Conservation (phyloP, 2,888 invertebrate genomes). For the Papilio protenor region DNA sequence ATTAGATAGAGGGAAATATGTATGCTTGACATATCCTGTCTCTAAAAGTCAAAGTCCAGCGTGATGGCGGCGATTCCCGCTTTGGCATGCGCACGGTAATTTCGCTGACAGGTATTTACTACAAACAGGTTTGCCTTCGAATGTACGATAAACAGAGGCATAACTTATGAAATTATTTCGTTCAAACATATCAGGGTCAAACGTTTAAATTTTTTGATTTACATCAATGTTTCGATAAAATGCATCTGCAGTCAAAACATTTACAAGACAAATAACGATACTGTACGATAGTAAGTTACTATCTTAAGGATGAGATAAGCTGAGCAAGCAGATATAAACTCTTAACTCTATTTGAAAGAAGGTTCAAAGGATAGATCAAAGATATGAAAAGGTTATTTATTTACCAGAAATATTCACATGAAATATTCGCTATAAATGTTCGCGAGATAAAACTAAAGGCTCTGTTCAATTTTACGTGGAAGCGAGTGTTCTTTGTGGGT, state of each 20-base stretch:
- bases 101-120: constrained; percentile 56
- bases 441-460: neutral
- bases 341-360: neutral
- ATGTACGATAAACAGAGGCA: constrained; percentile 50
- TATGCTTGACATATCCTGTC: neutral
- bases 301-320: neutral
- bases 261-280: neutral
- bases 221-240: neutral
- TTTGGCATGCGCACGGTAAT: constrained; percentile 50
- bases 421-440: neutral
- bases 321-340: neutral
- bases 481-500: neutral
- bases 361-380: neutral
- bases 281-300: neutral
- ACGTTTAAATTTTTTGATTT: neutral
- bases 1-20: neutral
- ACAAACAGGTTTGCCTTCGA: constrained; percentile 65
- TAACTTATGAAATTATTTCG: constrained; percentile 46
- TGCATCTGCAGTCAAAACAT: neutral
- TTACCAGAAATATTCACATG: neutral
- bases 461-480: neutral
- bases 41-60: constrained; percentile 4
- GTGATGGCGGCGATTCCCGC: constrained; percentile 47
- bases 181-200: neutral
- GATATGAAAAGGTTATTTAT: neutral